Evolutionary conservation across 2,888 invertebrate genomes (phyloP).

Genomic region (Limnephilus marmoratus): DNA sequence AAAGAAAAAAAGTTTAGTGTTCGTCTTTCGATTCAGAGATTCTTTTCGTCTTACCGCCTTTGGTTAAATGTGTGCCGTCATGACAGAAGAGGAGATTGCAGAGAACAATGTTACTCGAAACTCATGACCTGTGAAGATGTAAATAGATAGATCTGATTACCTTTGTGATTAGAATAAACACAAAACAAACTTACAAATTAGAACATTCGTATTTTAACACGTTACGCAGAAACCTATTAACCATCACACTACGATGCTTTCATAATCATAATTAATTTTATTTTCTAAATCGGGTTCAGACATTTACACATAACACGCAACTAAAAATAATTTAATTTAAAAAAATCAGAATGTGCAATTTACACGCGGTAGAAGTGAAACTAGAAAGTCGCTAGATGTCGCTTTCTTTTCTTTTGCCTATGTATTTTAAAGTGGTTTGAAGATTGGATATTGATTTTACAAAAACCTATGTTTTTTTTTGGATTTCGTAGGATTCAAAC

Average conservation of each 20-base stretch:
- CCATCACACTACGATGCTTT: background rate
- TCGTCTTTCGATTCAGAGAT: conserved; percentile 9
- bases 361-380: too few species aligned
- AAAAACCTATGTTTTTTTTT: too few species aligned
- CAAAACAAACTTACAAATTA: background rate
- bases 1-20: background rate
- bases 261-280: too few species aligned
- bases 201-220: background rate
- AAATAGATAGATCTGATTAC: background rate
- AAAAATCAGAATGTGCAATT: too few species aligned
- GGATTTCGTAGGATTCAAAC: too few species aligned
- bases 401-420: too few species aligned
- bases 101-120: conserved; percentile 29
- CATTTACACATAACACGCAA: too few species aligned
- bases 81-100: conserved; percentile 46
- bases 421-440: too few species aligned
- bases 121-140: conserved; percentile 44
- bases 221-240: background rate
- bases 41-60: conserved; percentile 52
- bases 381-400: too few species aligned
- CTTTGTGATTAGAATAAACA: background rate
- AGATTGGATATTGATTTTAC: too few species aligned
- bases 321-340: too few species aligned
- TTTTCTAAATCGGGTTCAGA: too few species aligned
- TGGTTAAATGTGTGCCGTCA: conserved; percentile 50